Base-by-base conservation (phyloP, 2,113 vertebrate genomes). In the Takifugu bimaculatus region DNA sequence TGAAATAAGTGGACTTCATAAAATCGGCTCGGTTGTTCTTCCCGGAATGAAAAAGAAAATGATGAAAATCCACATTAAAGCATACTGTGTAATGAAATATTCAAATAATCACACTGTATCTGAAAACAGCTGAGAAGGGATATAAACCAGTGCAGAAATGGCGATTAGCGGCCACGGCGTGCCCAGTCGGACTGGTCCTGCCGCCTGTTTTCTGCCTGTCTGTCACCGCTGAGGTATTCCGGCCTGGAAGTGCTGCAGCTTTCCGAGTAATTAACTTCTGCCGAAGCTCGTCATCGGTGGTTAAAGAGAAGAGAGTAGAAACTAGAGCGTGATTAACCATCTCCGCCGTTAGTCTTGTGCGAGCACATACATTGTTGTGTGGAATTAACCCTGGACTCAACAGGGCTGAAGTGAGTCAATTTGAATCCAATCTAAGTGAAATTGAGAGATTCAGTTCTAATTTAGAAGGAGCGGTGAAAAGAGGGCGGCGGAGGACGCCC, bases 251-350 rank as follows among this genome's bases (percentile, higher is more conserved):
- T 70, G 81, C 70, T 77, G 83, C 72, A 75, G 73, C 77, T 78
- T 39, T 10, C 77, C 88, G 76, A 85, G 83, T 89, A 66, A 88
- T 87, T 87, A 77, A 83, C 66, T 66, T 77, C 77, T 65, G 83
- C 85, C 80, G 87, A 81, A 74, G 81, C 78, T 83, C 65, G 78
- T 83, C 74, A 60, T 60, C 54, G 50, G 53, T 58, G 64, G n/a
- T 67, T 65, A 50, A 78, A 68, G 32, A 39, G 72, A 58, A 35
- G 71, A 60, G 3, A 43, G 29, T 54, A 57, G 58, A 58, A 70
- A 54, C 32, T 49, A 64, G 42, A 57, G 11, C 59, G 6, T 25
- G n/a, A 11, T n/a, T 13, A 54, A 69, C 50, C 43, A 60, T 39
- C 42, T 49, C 50, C 12, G 14, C 53, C 66, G 27, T 65, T 76